These are phyloP conservation scores for Acanthosoma haemorrhoidale DNA, from an alignment of 2,888 invertebrate genomes.

Conservation along the genomic window DNA sequence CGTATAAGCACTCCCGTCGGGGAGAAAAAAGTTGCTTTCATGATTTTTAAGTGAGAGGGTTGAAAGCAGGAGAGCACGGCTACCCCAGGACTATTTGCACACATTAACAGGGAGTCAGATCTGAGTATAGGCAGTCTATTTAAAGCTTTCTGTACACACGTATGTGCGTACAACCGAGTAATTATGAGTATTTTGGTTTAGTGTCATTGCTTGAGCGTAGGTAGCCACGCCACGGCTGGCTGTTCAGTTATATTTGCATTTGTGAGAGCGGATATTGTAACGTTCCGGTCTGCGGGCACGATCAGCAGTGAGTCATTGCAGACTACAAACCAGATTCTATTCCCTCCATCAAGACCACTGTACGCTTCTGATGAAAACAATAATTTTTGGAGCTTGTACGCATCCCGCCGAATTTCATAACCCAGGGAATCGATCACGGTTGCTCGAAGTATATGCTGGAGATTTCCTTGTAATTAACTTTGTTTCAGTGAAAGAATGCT, in stretches of 20 bases:
- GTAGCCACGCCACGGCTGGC: neutral
- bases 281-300: constrained; percentile 16
- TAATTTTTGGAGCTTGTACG: no score
- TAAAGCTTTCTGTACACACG: neutral
- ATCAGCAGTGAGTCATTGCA: constrained; percentile 1
- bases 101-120: neutral
- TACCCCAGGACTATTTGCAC: neutral
- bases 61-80: neutral
- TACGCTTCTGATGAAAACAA: no score
- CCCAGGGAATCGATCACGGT: no score
- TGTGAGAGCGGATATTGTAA: constrained; percentile 18
- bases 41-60: neutral
- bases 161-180: neutral
- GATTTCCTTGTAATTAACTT: no score
- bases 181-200: constrained; percentile 1
- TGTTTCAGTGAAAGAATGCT: no score
- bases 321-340: neutral
- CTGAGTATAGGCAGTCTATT: neutral
- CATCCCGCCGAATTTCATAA: no score
- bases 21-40: no score
- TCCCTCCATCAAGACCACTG: constrained; percentile 1
- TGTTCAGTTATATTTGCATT: constrained; percentile 18
- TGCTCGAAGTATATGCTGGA: no score
- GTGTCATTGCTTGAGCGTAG: constrained; percentile 10
- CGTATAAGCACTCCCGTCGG: no score